Percentiles rank a stretch among this genome's conserved stretches.
Evolutionary conservation across 2,888 invertebrate species (phyloP).

Genomic region (Bruchidius siliquastri): DNA sequence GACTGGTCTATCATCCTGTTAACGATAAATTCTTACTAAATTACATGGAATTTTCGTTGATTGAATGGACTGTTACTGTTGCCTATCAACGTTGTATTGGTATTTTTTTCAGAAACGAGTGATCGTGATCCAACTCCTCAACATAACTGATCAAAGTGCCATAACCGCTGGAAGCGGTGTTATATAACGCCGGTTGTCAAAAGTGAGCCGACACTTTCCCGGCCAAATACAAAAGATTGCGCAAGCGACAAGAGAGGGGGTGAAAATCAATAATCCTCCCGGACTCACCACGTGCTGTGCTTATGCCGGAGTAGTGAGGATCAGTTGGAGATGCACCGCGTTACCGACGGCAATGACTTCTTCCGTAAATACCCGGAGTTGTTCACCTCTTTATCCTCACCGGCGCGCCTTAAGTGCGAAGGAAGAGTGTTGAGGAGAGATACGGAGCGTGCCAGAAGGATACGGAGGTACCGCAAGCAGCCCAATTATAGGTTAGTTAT

Average conservation of each 20-base stretch:
- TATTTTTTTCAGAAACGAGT: background rate
- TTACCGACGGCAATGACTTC: conserved; percentile 19
- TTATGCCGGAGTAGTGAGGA: background rate
- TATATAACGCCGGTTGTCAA: background rate
- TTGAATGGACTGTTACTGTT: background rate
- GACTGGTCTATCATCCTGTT: no score
- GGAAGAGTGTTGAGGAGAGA: conserved; percentile 24
- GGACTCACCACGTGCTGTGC: background rate
- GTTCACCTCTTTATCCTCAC: conserved; percentile 23
- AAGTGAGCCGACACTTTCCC: background rate
- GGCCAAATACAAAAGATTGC: conserved; percentile 5
- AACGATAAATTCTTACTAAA: no score
- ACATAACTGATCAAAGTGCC: background rate
- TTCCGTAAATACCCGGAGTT: conserved; percentile 34
- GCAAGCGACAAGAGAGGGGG: conserved; percentile 17
- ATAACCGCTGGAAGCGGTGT: background rate
- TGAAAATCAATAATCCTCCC: conserved; percentile 16
- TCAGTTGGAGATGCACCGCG: conserved; percentile 4
- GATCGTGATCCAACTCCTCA: background rate
- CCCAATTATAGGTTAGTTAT: conserved; percentile 18
- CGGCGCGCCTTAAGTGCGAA: conserved; percentile 17
- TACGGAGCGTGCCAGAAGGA: conserved; percentile 20
- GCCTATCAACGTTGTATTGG: background rate
- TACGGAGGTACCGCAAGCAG: conserved; percentile 16
- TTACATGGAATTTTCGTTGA: no score